These are phyloP conservation scores for Stenichneumon culpator DNA, from an alignment of 2,888 invertebrate species.

Conservation along the genomic window DNA sequence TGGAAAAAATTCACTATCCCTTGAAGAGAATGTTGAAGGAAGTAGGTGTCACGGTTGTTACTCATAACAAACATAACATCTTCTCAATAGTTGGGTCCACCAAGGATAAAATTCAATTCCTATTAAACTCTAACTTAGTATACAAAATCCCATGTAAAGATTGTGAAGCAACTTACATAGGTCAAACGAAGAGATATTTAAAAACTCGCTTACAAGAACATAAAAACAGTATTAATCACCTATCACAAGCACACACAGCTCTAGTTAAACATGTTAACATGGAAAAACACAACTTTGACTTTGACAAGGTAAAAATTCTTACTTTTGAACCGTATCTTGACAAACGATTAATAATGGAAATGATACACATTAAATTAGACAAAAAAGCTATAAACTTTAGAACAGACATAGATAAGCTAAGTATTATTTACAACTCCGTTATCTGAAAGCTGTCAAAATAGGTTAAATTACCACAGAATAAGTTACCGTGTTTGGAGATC, in stretches of 20 bases:
- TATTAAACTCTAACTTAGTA: background rate
- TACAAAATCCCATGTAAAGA: background rate
- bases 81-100: background rate
- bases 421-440: slow-evolving; percentile 16
- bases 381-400: slow-evolving; percentile 14
- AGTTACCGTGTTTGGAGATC: too few relatives aligned
- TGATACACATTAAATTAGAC: slow-evolving; percentile 8
- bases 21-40: background rate
- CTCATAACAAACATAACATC: background rate
- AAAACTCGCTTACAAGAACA: slow-evolving; percentile 11
- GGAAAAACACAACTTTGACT: background rate
- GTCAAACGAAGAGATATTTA: slow-evolving; percentile 20
- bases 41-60: background rate
- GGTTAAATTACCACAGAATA: too few relatives aligned
- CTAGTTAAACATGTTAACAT: background rate
- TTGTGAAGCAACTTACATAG: background rate
- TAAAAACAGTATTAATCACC: background rate
- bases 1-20: background rate
- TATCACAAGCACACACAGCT: background rate
- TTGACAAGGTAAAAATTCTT: background rate
- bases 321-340: background rate
- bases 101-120: background rate
- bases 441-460: too few relatives aligned
- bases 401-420: slow-evolving; percentile 19
- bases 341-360: slow-evolving; percentile 17